A percentile compares a stretch with the other conserved stretches of the same genome.
Conservation (phyloP, 2,888 invertebrate species). For the Leptopilina drosophilae region DNA sequence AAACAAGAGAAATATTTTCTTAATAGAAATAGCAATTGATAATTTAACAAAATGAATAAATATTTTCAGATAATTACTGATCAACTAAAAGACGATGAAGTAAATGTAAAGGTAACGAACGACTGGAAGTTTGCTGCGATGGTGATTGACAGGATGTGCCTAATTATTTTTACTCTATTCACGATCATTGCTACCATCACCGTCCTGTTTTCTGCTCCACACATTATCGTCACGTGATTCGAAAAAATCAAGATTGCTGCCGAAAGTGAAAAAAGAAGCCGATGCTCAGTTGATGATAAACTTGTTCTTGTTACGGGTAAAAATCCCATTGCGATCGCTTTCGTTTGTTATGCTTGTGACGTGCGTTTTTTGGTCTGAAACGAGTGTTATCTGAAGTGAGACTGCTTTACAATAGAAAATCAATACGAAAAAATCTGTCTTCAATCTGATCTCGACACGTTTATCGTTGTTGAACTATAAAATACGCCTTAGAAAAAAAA, state of each 20-base stretch:
- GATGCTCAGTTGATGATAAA: conserved; percentile 42
- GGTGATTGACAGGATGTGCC: conserved; percentile 99
- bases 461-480: conserved; percentile 50
- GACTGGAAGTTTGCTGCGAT: conserved; percentile 99
- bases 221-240: conserved; percentile 92
- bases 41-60: neutral
- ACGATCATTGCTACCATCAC: conserved; percentile 98
- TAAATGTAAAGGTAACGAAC: conserved; percentile 94
- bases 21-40: too few species aligned
- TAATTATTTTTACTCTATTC: conserved; percentile 99
- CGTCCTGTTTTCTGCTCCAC: conserved; percentile 97
- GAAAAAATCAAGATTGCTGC: conserved; percentile 65
- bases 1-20: too few species aligned
- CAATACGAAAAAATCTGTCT: conserved; percentile 54
- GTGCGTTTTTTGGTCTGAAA: conserved; percentile 50
- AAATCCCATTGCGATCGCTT: conserved; percentile 56
- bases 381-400: conserved; percentile 50
- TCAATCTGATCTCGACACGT: conserved; percentile 13
- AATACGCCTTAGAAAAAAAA: conserved; percentile 66
- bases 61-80: conserved; percentile 80
- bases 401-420: conserved; percentile 54
- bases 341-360: conserved; percentile 58
- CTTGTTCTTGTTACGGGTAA: conserved; percentile 60
- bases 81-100: conserved; percentile 96
- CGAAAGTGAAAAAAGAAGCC: conserved; percentile 47